These are phyloP conservation scores for Drosophila biarmipes DNA, from an alignment of 1,140 invertebrate species.

Conservation along the genomic window DNA sequence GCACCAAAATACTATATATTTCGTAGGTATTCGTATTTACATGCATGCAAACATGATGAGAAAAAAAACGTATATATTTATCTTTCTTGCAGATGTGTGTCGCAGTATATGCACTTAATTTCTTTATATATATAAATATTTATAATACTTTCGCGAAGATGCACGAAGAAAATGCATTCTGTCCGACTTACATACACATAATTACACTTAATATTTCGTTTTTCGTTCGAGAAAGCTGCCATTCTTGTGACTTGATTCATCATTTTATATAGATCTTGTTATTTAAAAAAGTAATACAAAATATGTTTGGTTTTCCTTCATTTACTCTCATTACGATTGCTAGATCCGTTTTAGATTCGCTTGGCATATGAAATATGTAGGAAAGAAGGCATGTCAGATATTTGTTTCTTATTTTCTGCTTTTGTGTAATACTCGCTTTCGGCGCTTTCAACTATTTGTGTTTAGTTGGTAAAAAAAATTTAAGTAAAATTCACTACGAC, in stretches of 20 bases:
- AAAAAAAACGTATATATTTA: slow-evolving; percentile 12
- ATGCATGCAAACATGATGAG: slow-evolving; percentile 13
- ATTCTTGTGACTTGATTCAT: slow-evolving; percentile 29
- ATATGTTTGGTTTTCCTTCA: slow-evolving; percentile 57
- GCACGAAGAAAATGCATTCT: slow-evolving; percentile 48
- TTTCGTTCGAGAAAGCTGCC: slow-evolving; percentile 56
- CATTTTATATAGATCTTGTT: slow-evolving; percentile 44
- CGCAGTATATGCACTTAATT: slow-evolving; percentile 17
- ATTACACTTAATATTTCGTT: slow-evolving; percentile 27
- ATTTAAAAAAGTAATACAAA: slow-evolving; percentile 79
- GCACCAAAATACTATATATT: slow-evolving; percentile 58
- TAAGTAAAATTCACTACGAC: slow-evolving; percentile 35
- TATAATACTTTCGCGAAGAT: slow-evolving; percentile 60
- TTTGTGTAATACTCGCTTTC: slow-evolving; percentile 6
- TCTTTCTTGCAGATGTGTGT: slow-evolving; percentile 7
- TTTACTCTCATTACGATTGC: slow-evolving; percentile 24
- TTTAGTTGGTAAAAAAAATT: slow-evolving; percentile 27
- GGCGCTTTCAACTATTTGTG: slow-evolving; percentile 1
- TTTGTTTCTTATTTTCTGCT: slow-evolving; percentile 5
- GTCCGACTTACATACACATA: slow-evolving; percentile 48
- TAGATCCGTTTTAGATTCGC: slow-evolving; percentile 18
- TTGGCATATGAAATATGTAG: slow-evolving; percentile 60
- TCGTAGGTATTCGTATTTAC: slow-evolving; percentile 19
- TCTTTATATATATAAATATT: slow-evolving; percentile 47
- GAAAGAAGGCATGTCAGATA: slow-evolving; percentile 57